These are phyloP conservation scores for Dasyprocta punctata DNA, from an alignment of 2,113 vertebrate species.

Conservation along the genomic window DNA sequence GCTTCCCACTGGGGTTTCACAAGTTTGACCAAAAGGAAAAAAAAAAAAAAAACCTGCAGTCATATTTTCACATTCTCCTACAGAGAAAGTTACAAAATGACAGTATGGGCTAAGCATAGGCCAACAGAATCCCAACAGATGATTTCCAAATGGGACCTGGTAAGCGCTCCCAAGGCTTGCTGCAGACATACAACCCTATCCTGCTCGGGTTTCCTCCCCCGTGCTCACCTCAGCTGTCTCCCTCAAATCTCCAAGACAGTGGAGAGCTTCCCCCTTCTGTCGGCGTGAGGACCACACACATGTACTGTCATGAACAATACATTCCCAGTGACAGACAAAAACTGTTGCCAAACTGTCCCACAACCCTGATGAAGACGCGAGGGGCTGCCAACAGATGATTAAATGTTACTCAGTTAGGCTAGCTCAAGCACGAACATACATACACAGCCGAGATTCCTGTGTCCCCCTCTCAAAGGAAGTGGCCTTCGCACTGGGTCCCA, in stretches of 20 bases:
- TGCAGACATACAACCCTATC: background rate
- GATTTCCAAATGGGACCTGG: background rate
- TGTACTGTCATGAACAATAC: background rate
- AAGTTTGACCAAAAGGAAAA: background rate
- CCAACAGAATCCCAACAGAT: background rate
- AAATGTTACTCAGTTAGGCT: background rate
- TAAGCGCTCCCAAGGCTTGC: background rate
- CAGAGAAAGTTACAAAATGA: background rate
- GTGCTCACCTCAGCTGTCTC: background rate
- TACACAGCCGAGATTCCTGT: background rate
- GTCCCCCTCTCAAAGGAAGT: background rate
- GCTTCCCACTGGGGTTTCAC: background rate
- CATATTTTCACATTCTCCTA: background rate
- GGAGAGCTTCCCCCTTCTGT: background rate
- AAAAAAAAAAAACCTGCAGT: background rate
- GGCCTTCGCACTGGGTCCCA: accelerated
- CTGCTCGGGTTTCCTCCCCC: background rate
- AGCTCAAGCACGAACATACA: background rate
- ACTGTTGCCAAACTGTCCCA: conserved; percentile 44
- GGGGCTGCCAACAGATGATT: background rate
- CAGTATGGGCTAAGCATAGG: background rate
- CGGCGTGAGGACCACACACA: background rate
- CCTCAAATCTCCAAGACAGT: background rate
- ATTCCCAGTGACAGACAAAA: conserved; percentile 6
- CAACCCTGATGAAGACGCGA: background rate